Evolutionary conservation across 2,888 invertebrate genomes (phyloP).

Genomic region (Gari tellinella): DNA sequence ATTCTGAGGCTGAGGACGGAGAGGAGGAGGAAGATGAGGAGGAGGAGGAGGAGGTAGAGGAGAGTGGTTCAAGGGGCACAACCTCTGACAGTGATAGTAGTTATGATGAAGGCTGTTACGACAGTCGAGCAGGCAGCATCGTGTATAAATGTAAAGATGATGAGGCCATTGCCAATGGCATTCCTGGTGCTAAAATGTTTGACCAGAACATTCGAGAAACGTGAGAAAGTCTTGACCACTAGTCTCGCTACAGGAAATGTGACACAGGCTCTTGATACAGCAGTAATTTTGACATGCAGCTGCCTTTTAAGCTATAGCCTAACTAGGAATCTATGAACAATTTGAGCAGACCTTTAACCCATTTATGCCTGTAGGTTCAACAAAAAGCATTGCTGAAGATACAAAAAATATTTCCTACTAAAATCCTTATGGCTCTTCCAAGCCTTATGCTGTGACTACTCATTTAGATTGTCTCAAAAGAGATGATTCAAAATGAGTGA

Average conservation of each 20-base stretch:
- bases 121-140: conserved; percentile 83
- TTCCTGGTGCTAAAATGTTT: conserved; percentile 82
- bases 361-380: no score
- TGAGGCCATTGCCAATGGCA: conserved; percentile 80
- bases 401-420: no score
- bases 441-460: no score
- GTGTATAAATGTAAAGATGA: conserved; percentile 83
- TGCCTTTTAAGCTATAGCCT: not conserved
- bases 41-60: conserved; percentile 59
- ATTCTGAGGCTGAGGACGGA: conserved; percentile 50
- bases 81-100: conserved; percentile 76
- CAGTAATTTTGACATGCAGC: no score
- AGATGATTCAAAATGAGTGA: no score
- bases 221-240: conserved; percentile 66
- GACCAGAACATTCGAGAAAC: conserved; percentile 83
- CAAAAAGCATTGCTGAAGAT: no score
- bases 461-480: no score
- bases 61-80: conserved; percentile 49
- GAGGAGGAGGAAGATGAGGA: conserved; percentile 51
- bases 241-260: no score
- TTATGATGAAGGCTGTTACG: conserved; percentile 85
- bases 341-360: no score
- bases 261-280: no score
- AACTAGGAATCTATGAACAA: not conserved
- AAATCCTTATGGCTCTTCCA: no score